A percentile compares a stretch with the other conserved stretches of the same genome.
phyloP scores from a whole-genome alignment of 2,888 invertebrate genomes.

The Polymixis flavicincta region DNA sequence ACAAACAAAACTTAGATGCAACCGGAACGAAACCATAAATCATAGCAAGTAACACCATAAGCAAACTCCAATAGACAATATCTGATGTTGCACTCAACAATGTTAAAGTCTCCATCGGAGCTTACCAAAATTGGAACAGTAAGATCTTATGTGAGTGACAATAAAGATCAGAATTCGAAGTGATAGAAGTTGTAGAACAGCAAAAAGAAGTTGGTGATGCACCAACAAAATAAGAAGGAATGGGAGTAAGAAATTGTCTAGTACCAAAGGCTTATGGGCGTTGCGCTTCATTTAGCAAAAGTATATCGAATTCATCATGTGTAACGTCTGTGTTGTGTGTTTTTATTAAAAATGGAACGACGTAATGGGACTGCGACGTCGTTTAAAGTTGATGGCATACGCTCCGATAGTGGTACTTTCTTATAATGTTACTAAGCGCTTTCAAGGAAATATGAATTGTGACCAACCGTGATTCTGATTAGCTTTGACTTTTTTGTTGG shows the following conservation, averaged over 20 bases:
- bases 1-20: slow-evolving; percentile 69
- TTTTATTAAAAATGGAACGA: slow-evolving; percentile 82
- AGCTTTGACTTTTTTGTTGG: slow-evolving; percentile 59
- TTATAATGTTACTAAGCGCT: slow-evolving; percentile 64
- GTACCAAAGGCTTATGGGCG: slow-evolving; percentile 79
- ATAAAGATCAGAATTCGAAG: slow-evolving; percentile 67
- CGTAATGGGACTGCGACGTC: slow-evolving; percentile 71
- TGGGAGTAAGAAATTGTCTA: slow-evolving; percentile 75
- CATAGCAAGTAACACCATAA: slow-evolving; percentile 79
- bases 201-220: slow-evolving; percentile 67
- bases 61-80: slow-evolving; percentile 80
- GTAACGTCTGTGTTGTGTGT: slow-evolving; percentile 78
- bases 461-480: slow-evolving; percentile 61
- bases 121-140: slow-evolving; percentile 27
- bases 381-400: slow-evolving; percentile 72
- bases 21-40: slow-evolving; percentile 82
- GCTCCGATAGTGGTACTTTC: slow-evolving; percentile 57
- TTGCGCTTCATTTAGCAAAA: slow-evolving; percentile 89
- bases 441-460: slow-evolving; percentile 66
- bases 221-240: slow-evolving; percentile 77
- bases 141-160: slow-evolving; percentile 14
- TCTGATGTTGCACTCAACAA: slow-evolving; percentile 75
- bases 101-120: slow-evolving; percentile 19
- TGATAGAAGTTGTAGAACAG: slow-evolving; percentile 14
- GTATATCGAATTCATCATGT: slow-evolving; percentile 88